Evolutionary conservation across 1,140 invertebrate species (phyloP), one percentile per base, ranked within the genome.

Genomic region (Hydropsyche tenuis): DNA sequence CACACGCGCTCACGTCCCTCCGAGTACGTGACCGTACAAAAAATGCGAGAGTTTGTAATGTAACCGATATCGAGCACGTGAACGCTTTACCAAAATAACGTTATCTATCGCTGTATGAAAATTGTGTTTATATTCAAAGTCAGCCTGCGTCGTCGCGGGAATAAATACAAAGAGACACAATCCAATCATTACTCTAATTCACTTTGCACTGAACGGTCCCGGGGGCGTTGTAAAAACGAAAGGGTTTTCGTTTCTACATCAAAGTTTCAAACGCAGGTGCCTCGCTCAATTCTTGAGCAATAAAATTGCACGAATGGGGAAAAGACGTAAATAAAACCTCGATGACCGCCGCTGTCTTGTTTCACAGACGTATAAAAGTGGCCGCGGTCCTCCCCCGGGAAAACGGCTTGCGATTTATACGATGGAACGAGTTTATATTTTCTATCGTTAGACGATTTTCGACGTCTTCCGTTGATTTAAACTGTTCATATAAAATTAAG

Each of bases 201-300:
- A 65, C 63, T 65, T 43, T 65, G 63, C 30, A 42, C 63, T 48
- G 25, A 30, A 27, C 22, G n/a, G 74, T 72, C 70, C 74, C 69
- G 18, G 63, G 70, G 69, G 70, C 0, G 63, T 62, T 69, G 48
- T 75, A 75, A 75, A 37, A 74, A 53, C 18, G 53, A 71, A 73
- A 76, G 75, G 66, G 25, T 63, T 69, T 73, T 62, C 66, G 53
- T 43, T 27, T 37, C 11, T 25, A 43, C 69, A 76, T 76, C 69
- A 74, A 76, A 76, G 65, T 76, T 76, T 76, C 72, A 76, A 76
- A 72, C 72, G 51, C 75, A 76, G 75, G 75, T 74, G 72, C 69
- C 46, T 37, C 72, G 68, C 46, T 73, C 75, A 71, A 74, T 76
- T 76, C 64, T 60, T 56, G 9, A 23, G 64, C 72, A 73, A 72